Evolutionary conservation across 64 coral and sea anemone genomes (phyloP), one percentile per base, ranked within the genome.

Genomic region (Exaiptasia diaphana): DNA sequence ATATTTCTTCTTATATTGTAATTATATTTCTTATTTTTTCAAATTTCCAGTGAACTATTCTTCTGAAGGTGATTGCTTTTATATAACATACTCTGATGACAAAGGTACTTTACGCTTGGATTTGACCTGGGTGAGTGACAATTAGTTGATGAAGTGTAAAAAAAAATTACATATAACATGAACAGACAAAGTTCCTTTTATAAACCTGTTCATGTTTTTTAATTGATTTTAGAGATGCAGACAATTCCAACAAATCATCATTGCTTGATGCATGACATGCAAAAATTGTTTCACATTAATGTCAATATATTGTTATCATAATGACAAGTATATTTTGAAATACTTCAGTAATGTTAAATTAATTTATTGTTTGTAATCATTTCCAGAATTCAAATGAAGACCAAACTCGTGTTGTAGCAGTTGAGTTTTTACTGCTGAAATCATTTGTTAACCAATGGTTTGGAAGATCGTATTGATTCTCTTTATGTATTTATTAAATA

Each of bases 361-460:
- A 33, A n/a, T 23, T 1, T 50, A n/a, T n/a, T n/a, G n/a, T n/a
- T n/a, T n/a, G n/a, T n/a, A n/a, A n/a, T n/a, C n/a, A n/a, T n/a
- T 73, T 83, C 29, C 17, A 84, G 81, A 74, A 59, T 32, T 52
- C 53, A 20, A 29, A 53, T n/a, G 81, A 83, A 37, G 67, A 38
- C 14, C 50, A 84, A 43, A 84, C 68, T 41, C 39, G 69, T 59
- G 81, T 84, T 58, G 71, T 53, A 3, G 43, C 57, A 13, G 81
- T 84, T 4, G 81, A 84, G 53, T 41, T 84, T 11, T 50, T 64
- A 12, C 18, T 84, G 3, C 15, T 48, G 37, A 84, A 84, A 40
- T 73, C 81, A 15, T 84, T 57, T 57, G 38, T 84, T 18, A 84
- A 84, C 50, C 73, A 12, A 1, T 84, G 81, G 67, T 84, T 84